These are phyloP conservation scores for Anagyrus pseudococci DNA, from an alignment of 2,888 invertebrate species.

Conservation along the genomic window DNA sequence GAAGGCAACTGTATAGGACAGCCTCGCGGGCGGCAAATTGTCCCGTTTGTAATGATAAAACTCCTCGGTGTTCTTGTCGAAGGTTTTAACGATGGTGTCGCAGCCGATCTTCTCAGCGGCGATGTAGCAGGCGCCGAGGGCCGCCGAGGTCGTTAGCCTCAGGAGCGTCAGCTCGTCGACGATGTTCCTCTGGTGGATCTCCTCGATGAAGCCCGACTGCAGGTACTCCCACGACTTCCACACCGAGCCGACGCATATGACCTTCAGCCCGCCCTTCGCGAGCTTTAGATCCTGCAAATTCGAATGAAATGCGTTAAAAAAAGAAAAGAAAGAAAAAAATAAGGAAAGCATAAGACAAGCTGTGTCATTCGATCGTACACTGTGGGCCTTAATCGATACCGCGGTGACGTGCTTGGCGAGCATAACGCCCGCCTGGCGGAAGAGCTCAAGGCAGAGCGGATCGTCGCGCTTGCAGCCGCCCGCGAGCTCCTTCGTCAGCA, in stretches of 20 bases:
- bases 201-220: slow-evolving; percentile 72
- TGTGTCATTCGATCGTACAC: slow-evolving; percentile 61
- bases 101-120: slow-evolving; percentile 76
- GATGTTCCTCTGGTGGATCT: slow-evolving; percentile 63
- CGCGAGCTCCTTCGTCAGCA: slow-evolving; percentile 66
- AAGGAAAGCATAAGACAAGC: too few species aligned
- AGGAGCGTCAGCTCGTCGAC: slow-evolving; percentile 70
- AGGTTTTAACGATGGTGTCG: slow-evolving; percentile 71
- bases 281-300: slow-evolving; percentile 64
- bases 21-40: slow-evolving; percentile 16
- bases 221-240: slow-evolving; percentile 92
- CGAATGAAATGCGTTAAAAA: too few species aligned
- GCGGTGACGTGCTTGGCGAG: slow-evolving; percentile 74
- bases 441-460: slow-evolving; percentile 73
- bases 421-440: slow-evolving; percentile 72
- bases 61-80: slow-evolving; percentile 71
- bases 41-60: slow-evolving; percentile 68
- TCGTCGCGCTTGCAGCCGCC: slow-evolving; percentile 68
- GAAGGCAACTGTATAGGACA: slow-evolving; percentile 7
- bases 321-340: too few species aligned
- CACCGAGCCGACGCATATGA: slow-evolving; percentile 94
- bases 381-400: slow-evolving; percentile 68
- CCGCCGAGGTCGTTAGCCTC: slow-evolving; percentile 76
- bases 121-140: slow-evolving; percentile 85
- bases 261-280: slow-evolving; percentile 69